Base-by-base conservation (phyloP, 2,888 invertebrate genomes). In the Hydriomena furcata region DNA sequence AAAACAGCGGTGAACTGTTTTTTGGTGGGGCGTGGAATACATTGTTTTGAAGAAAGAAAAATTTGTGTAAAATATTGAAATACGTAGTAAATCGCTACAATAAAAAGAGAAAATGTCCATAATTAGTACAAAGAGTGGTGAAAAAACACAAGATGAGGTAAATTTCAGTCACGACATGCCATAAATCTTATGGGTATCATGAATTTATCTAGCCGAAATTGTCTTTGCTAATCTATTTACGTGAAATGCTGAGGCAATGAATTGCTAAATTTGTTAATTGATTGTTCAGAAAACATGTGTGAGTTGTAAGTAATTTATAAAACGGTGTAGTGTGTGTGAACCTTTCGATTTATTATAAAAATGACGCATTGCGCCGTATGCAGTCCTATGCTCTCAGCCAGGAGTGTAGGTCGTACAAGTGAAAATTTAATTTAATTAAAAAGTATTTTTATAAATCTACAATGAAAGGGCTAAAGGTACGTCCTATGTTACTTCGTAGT, bases 81-180 rank as follows among this genome's bases (percentile, higher is more conserved):
- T 17, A 27, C 17, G 1, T 35, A n/a, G 4, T 11, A 8, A 17
- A 31, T 10, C 13, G 25, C 8, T 11, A 44, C 45, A 79, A n/a
- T n/a, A n/a, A n/a, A n/a, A n/a, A n/a, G n/a, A n/a, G n/a, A n/a
- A 61, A 54, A 86, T 87, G 86, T 83, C 85, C 13, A 74, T 80
- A 65, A 65, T 76, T 38, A 63, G 68, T 56, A 78, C 84, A 17
- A 86, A 84, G 65, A 76, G 73, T 48, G 84, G 84, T 10, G 84
- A 93, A 68, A 92, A 91, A 65, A 91, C 91, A 50, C 93, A 94
- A 71, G 94, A 95, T 82, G 94, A 94, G 92, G 95, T 95, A 83
- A 86, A 79, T 62, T 47, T 43, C 30, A 38, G 24, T 49, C 12
- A 28, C 41, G 6, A 13, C 13, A 17, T 23, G 7, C 8, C 12